Evolutionary conservation across 2,888 invertebrate genomes (phyloP).

Genomic region (Caenorhabditis virilis): DNA sequence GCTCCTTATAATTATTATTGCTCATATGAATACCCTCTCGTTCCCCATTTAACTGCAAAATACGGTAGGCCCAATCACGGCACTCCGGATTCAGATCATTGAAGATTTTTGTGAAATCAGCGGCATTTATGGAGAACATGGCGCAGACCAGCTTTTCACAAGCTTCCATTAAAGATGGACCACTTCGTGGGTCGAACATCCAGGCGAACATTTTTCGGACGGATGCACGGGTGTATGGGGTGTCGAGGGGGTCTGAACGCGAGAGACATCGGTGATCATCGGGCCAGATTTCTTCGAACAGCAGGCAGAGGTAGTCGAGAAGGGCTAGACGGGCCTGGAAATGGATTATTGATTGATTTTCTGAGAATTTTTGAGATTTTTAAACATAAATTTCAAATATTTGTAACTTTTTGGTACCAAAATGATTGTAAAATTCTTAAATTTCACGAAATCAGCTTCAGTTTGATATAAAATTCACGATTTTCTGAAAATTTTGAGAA

Average conservation of each 20-base stretch:
- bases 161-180: slow-evolving; percentile 33
- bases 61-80: slow-evolving; percentile 31
- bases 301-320: slow-evolving; percentile 27
- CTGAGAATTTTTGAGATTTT: too few relatives aligned
- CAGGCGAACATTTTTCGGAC: slow-evolving; percentile 32
- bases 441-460: too few relatives aligned
- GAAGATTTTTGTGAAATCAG: slow-evolving; percentile 31
- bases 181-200: slow-evolving; percentile 34
- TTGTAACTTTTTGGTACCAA: too few relatives aligned
- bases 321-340: slow-evolving; percentile 15
- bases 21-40: too few relatives aligned
- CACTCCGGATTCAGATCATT: slow-evolving; percentile 16
- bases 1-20: slow-evolving; percentile 35
- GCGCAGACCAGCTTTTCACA: slow-evolving; percentile 30
- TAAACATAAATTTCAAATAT: too few relatives aligned
- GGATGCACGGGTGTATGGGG: slow-evolving; percentile 14
- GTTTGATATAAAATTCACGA: too few relatives aligned
- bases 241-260: slow-evolving; percentile 13
- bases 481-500: too few relatives aligned
- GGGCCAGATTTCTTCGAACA: slow-evolving; percentile 35
- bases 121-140: slow-evolving; percentile 34
- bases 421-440: too few relatives aligned
- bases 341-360: too few relatives aligned
- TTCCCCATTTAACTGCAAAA: slow-evolving; percentile 31
- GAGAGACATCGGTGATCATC: slow-evolving; percentile 21